Evolutionary conservation across 2,113 vertebrate genomes (phyloP).

Genomic region (Cynocephalus volans): DNA sequence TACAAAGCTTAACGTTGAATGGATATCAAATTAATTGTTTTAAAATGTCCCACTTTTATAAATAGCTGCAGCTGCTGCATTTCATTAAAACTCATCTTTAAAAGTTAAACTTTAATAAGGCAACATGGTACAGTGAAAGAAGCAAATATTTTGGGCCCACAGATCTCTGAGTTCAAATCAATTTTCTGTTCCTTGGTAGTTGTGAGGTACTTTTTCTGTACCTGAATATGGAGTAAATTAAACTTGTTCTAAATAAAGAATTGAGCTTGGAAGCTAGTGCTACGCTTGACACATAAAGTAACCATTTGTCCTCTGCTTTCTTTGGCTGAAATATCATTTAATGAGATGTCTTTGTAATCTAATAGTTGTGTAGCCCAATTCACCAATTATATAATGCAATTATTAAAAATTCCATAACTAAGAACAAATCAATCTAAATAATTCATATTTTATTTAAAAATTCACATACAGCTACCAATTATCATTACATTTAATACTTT

Average conservation of each 20-base stretch:
- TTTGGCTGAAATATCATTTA: background rate
- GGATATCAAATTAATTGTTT: background rate
- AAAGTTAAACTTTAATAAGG: background rate
- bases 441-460: constrained; percentile 1
- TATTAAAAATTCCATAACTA: background rate
- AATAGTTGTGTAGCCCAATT: background rate
- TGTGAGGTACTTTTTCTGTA: background rate
- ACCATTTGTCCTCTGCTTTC: background rate
- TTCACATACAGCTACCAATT: background rate
- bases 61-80: background rate
- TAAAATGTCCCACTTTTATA: background rate
- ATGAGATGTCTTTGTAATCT: background rate
- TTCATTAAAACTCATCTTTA: background rate
- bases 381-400: background rate
- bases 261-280: background rate
- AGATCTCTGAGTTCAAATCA: background rate
- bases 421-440: background rate
- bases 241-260: constrained; percentile 13
- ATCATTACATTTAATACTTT: background rate
- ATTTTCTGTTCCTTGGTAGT: background rate
- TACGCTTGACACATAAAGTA: background rate
- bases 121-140: background rate
- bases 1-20: background rate
- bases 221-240: background rate
- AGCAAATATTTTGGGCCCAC: background rate